Percentiles rank a stretch among this genome's conserved stretches.
These are phyloP conservation scores for Ptilorrhoa leucosticta DNA, from an alignment of 2,113 vertebrate species.

Conservation along the genomic window DNA sequence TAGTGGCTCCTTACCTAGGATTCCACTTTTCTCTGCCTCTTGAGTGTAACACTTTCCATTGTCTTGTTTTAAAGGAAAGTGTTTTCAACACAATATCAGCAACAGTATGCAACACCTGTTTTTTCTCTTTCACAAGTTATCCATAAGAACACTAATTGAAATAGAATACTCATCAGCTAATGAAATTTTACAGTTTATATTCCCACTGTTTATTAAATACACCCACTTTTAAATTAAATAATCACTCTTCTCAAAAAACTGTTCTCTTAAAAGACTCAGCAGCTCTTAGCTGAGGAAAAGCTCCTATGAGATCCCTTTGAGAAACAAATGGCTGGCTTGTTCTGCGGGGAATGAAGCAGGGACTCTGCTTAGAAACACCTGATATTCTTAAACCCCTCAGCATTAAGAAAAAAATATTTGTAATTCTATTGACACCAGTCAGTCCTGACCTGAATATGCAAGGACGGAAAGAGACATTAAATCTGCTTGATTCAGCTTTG, in stretches of 20 bases:
- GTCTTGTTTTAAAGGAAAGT: not conserved
- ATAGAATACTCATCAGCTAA: not conserved
- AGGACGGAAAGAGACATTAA: not conserved
- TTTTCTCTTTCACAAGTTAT: not conserved
- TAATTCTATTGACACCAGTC: not conserved
- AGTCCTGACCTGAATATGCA: not conserved
- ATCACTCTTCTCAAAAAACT: not conserved
- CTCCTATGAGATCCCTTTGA: not conserved
- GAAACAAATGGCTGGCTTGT: not conserved
- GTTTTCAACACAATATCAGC: not conserved
- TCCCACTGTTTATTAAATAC: not conserved
- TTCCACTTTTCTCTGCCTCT: not conserved
- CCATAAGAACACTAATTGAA: not conserved
- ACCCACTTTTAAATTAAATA: not conserved
- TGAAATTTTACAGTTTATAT: not conserved
- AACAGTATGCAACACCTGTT: not conserved
- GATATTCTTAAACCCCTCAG: not conserved
- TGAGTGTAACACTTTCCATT: not conserved
- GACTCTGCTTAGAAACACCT: not conserved
- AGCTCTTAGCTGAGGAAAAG: not conserved
- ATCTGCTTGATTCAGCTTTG: not conserved
- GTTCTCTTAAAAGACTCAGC: not conserved
- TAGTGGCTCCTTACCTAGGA: not conserved
- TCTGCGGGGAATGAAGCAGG: fast-evolving
- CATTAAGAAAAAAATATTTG: not conserved